A percentile compares a stretch with the other conserved stretches of the same genome.
These are phyloP conservation scores for Meliscaeva auricollis DNA, from an alignment of 2,888 invertebrate genomes.

Conservation along the genomic window DNA sequence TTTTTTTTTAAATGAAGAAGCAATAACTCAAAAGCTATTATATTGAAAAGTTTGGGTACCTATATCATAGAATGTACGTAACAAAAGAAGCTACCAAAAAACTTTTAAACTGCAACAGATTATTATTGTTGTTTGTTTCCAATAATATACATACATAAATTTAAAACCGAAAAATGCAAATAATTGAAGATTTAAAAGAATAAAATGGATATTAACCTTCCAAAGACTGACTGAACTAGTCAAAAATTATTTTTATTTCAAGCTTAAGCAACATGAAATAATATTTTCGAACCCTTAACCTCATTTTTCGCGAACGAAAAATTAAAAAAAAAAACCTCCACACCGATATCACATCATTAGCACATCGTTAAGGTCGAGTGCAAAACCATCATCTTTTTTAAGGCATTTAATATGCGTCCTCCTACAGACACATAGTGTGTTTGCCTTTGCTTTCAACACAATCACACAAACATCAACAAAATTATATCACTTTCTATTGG, in stretches of 20 bases:
- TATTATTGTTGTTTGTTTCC: too few species aligned
- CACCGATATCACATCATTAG: slow-evolving; percentile 28
- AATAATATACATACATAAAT: too few species aligned
- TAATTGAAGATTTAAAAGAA: too few species aligned
- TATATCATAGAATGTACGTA: too few species aligned
- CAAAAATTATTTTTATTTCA: background rate
- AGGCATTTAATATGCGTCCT: slow-evolving; percentile 13
- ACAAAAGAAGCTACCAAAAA: too few species aligned
- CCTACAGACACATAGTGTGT: background rate
- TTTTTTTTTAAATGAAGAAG: too few species aligned
- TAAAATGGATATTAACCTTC: too few species aligned
- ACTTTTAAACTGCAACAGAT: too few species aligned
- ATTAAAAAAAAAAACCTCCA: background rate
- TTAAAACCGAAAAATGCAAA: too few species aligned
- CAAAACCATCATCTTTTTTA: slow-evolving; percentile 13
- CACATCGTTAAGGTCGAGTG: slow-evolving; percentile 38
- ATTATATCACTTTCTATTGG: slow-evolving; percentile 58
- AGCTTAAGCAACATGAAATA: background rate
- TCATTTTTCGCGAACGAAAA: background rate
- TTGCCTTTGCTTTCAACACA: slow-evolving; percentile 38
- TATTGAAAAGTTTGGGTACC: too few species aligned
- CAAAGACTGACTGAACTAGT: too few species aligned
- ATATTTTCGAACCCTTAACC: slow-evolving; percentile 9
- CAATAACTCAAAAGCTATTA: too few species aligned
- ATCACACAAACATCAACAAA: slow-evolving; percentile 51